These are phyloP conservation scores for Nixonia krombeini DNA, from an alignment of 1,140 invertebrate species.

Conservation along the genomic window DNA sequence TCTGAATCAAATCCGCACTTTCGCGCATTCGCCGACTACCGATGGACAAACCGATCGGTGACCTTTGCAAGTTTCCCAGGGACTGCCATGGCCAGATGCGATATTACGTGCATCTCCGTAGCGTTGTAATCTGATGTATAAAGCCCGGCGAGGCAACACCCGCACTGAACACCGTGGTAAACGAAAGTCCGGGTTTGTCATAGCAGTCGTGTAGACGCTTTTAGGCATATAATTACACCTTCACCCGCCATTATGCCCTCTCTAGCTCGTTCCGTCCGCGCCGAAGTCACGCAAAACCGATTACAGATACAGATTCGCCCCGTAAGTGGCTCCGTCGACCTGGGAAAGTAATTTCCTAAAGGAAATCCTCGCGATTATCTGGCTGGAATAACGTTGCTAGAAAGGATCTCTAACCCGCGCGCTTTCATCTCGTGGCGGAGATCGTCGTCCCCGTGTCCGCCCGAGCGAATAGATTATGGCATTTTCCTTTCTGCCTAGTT, in stretches of 20 bases:
- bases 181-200: neutral
- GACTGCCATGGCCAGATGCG: too few relatives aligned
- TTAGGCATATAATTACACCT: conserved; percentile 43
- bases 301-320: conserved; percentile 47
- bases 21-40: too few relatives aligned
- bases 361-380: conserved; percentile 56
- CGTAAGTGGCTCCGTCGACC: conserved; percentile 48
- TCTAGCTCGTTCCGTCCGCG: too few relatives aligned
- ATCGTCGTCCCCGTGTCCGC: too few relatives aligned
- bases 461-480: conserved; percentile 46
- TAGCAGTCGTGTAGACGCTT: conserved; percentile 23
- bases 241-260: conserved; percentile 27
- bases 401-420: conserved; percentile 40
- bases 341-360: conserved; percentile 57
- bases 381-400: conserved; percentile 46
- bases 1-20: too few relatives aligned
- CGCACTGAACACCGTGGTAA: too few relatives aligned
- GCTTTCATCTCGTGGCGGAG: conserved; percentile 40
- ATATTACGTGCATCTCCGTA: too few relatives aligned
- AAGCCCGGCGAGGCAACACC: too few relatives aligned
- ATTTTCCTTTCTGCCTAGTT: conserved; percentile 35
- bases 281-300: conserved; percentile 50
- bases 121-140: too few relatives aligned
- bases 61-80: too few relatives aligned
- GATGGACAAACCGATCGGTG: too few relatives aligned